Conservation (phyloP, 2,888 invertebrate species). For the Alcis repandata region DNA sequence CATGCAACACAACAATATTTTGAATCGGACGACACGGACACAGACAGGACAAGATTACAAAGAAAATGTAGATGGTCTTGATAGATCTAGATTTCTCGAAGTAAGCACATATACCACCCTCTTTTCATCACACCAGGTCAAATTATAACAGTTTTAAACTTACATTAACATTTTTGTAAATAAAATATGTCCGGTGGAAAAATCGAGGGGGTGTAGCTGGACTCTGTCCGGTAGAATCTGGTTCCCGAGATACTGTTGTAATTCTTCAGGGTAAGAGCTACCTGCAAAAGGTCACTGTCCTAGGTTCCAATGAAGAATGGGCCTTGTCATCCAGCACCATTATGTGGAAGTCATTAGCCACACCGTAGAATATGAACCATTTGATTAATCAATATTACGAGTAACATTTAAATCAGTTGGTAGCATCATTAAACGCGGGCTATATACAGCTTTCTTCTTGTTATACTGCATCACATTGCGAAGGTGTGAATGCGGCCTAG, state of each 20-base stretch:
- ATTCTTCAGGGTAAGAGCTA: conserved; percentile 48
- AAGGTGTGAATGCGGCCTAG: neutral
- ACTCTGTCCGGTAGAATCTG: conserved; percentile 45
- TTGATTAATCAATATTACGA: neutral
- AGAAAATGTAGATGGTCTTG: conserved; percentile 9
- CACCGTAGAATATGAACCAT: neutral
- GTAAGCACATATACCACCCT: conserved; percentile 38
- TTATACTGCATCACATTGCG: neutral
- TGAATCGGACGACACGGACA: conserved; percentile 39
- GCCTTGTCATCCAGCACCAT: conserved; percentile 10
- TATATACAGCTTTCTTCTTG: conserved; percentile 1
- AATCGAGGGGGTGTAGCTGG: conserved; percentile 49
- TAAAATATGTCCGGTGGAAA: conserved; percentile 46
- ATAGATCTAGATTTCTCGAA: conserved; percentile 13
- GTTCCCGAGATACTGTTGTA: conserved; percentile 46
- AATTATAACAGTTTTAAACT: conserved; percentile 27
- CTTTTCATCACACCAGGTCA: conserved; percentile 30
- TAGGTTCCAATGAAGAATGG: conserved; percentile 26
- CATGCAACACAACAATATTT: conserved; percentile 36
- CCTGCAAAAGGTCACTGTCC: conserved; percentile 48
- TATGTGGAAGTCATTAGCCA: conserved; percentile 8
- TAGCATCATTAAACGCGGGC: neutral
- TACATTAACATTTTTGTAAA: conserved; percentile 46
- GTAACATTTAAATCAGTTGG: neutral
- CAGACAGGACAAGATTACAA: conserved; percentile 10